phyloP scores from a whole-genome alignment of 2,797 vertebrate species.

The Caiman crocodilus region DNA sequence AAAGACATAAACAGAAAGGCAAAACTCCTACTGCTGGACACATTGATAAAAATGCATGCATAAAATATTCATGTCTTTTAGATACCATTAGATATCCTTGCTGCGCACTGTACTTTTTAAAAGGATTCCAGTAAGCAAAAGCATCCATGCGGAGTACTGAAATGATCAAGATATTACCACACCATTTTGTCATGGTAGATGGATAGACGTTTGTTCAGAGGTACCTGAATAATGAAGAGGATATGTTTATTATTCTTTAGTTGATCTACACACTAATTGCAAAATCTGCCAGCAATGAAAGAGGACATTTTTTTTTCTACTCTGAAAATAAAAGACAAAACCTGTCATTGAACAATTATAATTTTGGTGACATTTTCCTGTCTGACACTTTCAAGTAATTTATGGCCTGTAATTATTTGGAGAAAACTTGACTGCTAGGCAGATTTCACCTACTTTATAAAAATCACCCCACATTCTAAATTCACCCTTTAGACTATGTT shows the following conservation, averaged over 20 bases:
- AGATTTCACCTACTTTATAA: neutral
- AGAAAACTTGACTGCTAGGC: neutral
- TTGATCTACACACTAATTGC: neutral
- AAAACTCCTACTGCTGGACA: neutral
- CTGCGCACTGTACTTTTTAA: neutral
- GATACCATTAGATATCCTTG: no score
- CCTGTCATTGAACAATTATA: neutral
- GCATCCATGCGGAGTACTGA: accelerated
- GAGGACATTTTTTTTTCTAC: neutral
- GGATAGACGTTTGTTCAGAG: neutral
- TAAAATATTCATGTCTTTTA: neutral
- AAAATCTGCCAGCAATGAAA: neutral
- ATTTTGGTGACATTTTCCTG: neutral
- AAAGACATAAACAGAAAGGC: neutral
- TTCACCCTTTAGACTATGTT: slow-evolving; percentile 13
- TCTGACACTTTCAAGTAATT: neutral
- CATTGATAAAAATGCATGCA: accelerated
- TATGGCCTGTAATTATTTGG: neutral
- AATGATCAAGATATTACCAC: neutral
- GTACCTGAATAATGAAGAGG: neutral
- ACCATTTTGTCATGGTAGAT: no score
- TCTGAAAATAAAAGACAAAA: neutral
- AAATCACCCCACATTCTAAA: neutral
- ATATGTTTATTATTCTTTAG: accelerated
- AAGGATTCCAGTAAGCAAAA: accelerated